Base-by-base conservation (phyloP, 2,113 vertebrate genomes). In the Mola mola region DNA sequence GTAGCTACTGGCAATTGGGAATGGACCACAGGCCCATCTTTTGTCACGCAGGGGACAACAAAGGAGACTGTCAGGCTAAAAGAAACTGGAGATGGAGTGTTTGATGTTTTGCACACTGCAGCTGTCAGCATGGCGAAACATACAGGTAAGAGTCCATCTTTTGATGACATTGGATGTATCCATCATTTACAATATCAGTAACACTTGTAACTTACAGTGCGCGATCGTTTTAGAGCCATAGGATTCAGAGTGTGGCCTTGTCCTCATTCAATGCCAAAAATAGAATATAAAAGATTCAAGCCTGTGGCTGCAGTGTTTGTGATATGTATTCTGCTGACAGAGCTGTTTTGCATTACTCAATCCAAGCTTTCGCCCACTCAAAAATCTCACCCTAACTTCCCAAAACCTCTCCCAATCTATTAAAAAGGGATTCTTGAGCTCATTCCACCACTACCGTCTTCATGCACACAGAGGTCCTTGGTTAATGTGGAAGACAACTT, bases 91-190 rank as follows among this genome's bases (percentile, higher is more conserved):
- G 42, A 43, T 49, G 48, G 6, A 66, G 1, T 58, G 21, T 48
- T 16, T 61, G 48, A 70, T 58, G 34, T 33, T 61, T 62, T 69
- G 41, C 17, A 66, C 7, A 49, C 7, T 38, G 82, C 34, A 59
- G 52, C 40, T 41, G 47, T 52, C 40, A 73, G 15, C 36, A 50
- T 24, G 6, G 43, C 63, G n/a, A 29, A 59, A 70, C 41, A 75
- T 38, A 66, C 48, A 66, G 81, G 86, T 88, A 71, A 72, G 52
- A 66, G 11, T 56, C 19, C 10, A 57, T 11, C 21, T 24, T 38
- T 22, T 2, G 51, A 40, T 58, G 1, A 37, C 9, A 33, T 42
- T 15, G 2, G 17, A 40, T 59, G 46, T 40, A 55, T 38, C 2
- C 5, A 29, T 40, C 1, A 16, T 12, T 61, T 10, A 55, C 20